These are phyloP conservation scores for Corythoichthys intestinalis DNA, from an alignment of 2,113 vertebrate genomes.

Conservation along the genomic window DNA sequence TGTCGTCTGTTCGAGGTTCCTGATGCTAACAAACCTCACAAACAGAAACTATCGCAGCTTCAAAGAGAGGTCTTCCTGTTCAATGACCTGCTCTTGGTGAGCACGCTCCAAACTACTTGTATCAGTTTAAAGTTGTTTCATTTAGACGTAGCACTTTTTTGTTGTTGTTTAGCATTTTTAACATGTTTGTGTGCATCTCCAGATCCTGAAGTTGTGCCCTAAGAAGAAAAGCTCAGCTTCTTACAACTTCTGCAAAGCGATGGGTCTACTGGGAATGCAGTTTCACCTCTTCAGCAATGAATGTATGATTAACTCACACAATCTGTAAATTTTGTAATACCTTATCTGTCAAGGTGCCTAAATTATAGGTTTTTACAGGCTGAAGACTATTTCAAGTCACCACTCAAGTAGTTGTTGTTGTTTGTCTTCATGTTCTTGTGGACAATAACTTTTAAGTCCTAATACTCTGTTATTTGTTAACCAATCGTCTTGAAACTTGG, in stretches of 20 bases:
- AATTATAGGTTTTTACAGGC: no score
- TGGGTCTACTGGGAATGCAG: conserved; percentile 93
- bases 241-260: conserved; percentile 93
- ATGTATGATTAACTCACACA: conserved; percentile 74
- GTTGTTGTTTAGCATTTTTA: not conserved
- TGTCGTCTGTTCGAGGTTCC: conserved; percentile 96
- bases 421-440: no score
- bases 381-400: no score
- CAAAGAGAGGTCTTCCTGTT: conserved; percentile 98
- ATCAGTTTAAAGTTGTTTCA: not conserved
- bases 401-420: no score
- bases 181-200: conserved; percentile 22
- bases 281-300: conserved; percentile 97
- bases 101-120: conserved; percentile 16
- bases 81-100: conserved; percentile 96
- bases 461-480: no score
- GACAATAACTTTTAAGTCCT: no score
- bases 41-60: conserved; percentile 94
- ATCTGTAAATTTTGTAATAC: not conserved
- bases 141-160: not conserved
- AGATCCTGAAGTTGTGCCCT: conserved; percentile 96
- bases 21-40: conserved; percentile 93
- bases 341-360: not conserved
- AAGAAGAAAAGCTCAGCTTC: conserved; percentile 98
- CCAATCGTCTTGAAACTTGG: no score